Evolutionary conservation across 2,888 invertebrate species (phyloP), one percentile per base, ranked within the genome.

Genomic region (Thyatira batis): DNA sequence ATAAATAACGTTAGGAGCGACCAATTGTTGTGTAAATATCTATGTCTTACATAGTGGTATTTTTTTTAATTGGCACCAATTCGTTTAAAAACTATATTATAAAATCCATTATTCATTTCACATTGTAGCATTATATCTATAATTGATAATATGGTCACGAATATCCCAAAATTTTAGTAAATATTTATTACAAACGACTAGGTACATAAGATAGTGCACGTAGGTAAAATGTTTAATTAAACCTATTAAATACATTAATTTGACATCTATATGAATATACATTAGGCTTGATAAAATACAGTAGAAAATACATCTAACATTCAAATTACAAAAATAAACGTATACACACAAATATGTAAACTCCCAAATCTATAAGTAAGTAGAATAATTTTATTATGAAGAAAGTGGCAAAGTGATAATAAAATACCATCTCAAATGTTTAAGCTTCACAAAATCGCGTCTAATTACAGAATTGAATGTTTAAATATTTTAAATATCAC

Each of bases 401-500:
- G 48, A 17, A 27, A 27, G 11, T 27, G 46, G 46, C 46, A 27
- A 28, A 27, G 27, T n/a, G 17, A 44, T 44, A 27, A 13, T 17
- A 43, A 44, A 44, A 33, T 50, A 27, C 50, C 11, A 43, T 21
- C 23, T 50, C 17, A 25, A n/a, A 44, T 13, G 33, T 20, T 49
- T 33, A 50, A 50, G 17, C 10, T 20, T 27, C n/a, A n/a, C n/a
- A 17, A 44, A 44, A 43, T 23, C 52, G 30, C 45, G 25, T 57
- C 43, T 39, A 58, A 52, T 39, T 50, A 45, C 46, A 54, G 60
- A 56, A 55, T 60, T 60, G 55, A 57, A 48, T 39, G 50, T 44
- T 11, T 23, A 50, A 21, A 51, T 57, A 48, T 30, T 71, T 84
- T 80, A 92, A 57, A 92, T 91, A 69, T 91, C 89, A 71, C 90